Evolutionary conservation across 2,888 invertebrate genomes (phyloP), one percentile per base, ranked within the genome.

Genomic region (Bibio marci): DNA sequence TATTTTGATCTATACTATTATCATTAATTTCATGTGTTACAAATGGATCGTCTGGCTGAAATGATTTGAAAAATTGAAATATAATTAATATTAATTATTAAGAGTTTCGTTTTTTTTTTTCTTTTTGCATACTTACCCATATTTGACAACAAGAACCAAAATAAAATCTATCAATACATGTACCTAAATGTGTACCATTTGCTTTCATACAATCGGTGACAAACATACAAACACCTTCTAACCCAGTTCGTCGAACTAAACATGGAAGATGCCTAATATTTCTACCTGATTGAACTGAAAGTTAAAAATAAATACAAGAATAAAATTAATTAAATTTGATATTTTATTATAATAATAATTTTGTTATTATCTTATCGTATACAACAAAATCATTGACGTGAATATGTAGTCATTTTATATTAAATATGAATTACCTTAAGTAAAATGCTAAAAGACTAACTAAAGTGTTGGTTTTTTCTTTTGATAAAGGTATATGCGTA

Each of bases 141-240:
- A 88, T 67, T 51, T 80, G 81, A 56, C 91, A 91, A 56, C 91
- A 91, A 26, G 88, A 88, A 39, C 90, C 90, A 56, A 90, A 90
- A 64, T 88, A 90, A 59, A 90, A 90, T 46, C 87, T 74, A 62
- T 91, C 90, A 52, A 90, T 86, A 59, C 91, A 91, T 2, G 88
- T 88, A 25, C 88, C 90, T 47, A 91, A 64, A 52, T 91, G 90
- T 1, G 87, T 81, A 31, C 91, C 91, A 56, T 90, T 90, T 43
- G 81, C 74, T 66, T 87, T 85, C 35, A 85, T 72, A 57, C 90
- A 91, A 52, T 90, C 85, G 59, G 87, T 87, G 43, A 88, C 90
- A 56, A 91, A 91, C 91, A 91, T 91, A 54, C 91, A 91, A 1
- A 85, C 70, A 1, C 91, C 90, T 44, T 78, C 78, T 47, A 81